These are phyloP conservation scores for Pantherophis guttatus DNA, from an alignment of 2,113 vertebrate genomes.

Conservation along the genomic window DNA sequence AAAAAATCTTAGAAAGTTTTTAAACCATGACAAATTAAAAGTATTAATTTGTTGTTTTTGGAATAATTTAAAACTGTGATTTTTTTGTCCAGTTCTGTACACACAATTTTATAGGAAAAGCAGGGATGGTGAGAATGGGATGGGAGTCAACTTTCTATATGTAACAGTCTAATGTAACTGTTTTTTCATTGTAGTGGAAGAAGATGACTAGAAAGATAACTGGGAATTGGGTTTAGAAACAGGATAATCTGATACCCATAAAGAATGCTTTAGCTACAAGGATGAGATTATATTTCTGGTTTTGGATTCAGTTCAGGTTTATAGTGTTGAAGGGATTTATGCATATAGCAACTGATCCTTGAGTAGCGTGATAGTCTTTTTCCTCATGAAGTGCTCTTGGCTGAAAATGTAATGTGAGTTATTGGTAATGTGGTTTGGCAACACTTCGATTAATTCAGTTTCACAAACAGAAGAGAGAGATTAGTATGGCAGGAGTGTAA, in stretches of 20 bases:
- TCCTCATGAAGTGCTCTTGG: constrained; percentile 42
- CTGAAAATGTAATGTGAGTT: constrained; percentile 47
- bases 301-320: neutral
- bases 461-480: constrained; percentile 57
- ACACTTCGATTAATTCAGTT: constrained; percentile 55
- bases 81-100: constrained; percentile 34
- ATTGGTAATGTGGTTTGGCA: constrained; percentile 54
- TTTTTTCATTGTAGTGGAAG: neutral
- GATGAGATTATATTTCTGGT: neutral
- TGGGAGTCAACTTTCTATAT: constrained; percentile 21
- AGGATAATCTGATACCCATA: constrained; percentile 10
- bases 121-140: neutral
- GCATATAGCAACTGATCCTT: constrained; percentile 29
- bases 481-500: constrained; percentile 50
- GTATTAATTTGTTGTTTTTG: constrained; percentile 30
- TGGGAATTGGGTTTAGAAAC: neutral
- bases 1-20: constrained; percentile 49
- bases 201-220: neutral
- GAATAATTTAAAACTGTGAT: constrained; percentile 23
- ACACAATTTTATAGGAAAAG: neutral
- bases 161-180: neutral
- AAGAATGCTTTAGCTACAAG: constrained; percentile 9
- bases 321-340: constrained; percentile 30
- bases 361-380: constrained; percentile 39
- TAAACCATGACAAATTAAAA: constrained; percentile 49